Base-by-base conservation (phyloP, 92 coral and sea anemone genomes). In the Bergia puertoricense region DNA sequence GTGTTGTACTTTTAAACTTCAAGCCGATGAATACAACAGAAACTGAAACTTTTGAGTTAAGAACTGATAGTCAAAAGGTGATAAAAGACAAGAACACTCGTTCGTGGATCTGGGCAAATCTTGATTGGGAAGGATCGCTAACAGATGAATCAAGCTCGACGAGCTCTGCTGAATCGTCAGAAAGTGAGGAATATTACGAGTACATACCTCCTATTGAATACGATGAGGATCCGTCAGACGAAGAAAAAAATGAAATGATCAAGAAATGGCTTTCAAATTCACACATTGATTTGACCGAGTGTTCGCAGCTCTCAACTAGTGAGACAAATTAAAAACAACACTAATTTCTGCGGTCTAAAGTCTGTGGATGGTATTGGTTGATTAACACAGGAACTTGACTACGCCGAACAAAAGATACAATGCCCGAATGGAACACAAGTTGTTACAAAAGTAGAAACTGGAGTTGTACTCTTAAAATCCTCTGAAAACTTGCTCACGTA, bases 81-180 rank as follows among this genome's bases (percentile, higher is more conserved):
- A 74, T 13, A 40, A 46, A 48, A 18, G 78, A 74, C 23, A 74
- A 74, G 22, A 40, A n/a, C 48, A 74, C 78, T 5, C 78, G 78
- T 40, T 74, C 78, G 78, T 74, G 78, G 78, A 74, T 11, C 20
- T 74, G 78, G 78, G 78, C 78, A 8, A 74, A 74, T 37, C 78
- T 74, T 40, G 78, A 74, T 43, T 74, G 78, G 78, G 78, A 74
- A 16, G 78, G 50, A 9, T 39, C 20, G 20, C 40, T 22, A 43
- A 38, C 78, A 37, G 40, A 8, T 15, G 20, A 41, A 43, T 38
- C 45, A 38, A 43, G 44, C 18, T 37, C 78, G 44, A 38, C 45
- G 2, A 38, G 45, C 6, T 38, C 45, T 72, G 10, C 76, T 38
- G 78, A 16, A 14, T 74, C n/a, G 4, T 40, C 78, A 11, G 78